These are phyloP conservation scores for Macrotis lagotis DNA, from an alignment of 2,113 vertebrate genomes.

Conservation along the genomic window DNA sequence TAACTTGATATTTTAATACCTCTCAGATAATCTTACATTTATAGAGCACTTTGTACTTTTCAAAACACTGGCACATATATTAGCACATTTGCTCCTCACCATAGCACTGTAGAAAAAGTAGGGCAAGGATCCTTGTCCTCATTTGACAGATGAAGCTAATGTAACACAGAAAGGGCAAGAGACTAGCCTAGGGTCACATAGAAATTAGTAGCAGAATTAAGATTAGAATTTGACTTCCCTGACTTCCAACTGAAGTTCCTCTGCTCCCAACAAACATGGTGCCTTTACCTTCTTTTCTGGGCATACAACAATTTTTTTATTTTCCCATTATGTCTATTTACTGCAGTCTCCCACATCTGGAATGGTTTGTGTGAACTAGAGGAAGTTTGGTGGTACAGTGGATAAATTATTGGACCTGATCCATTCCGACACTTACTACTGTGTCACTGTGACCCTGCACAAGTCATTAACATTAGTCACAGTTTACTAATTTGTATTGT, in stretches of 20 bases:
- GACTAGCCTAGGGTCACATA: not conserved
- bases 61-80: constrained; percentile 49
- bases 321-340: not conserved
- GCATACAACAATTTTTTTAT: not conserved
- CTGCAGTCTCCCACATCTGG: not conserved
- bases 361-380: not conserved
- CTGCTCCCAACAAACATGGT: not conserved
- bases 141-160: constrained; percentile 34
- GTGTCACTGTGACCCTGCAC: not conserved
- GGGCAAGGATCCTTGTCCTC: constrained; percentile 37
- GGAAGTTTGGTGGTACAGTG: not conserved
- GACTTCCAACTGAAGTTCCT: not conserved
- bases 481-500: not conserved
- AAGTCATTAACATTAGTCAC: not conserved
- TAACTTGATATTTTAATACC: constrained; percentile 67
- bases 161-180: not conserved
- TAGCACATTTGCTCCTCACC: constrained; percentile 54
- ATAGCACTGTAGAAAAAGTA: constrained; percentile 37
- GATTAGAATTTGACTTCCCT: not conserved
- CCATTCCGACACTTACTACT: not conserved
- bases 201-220: not conserved
- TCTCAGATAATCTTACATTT: constrained; percentile 68
- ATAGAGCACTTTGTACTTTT: constrained; percentile 50
- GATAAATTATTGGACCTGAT: not conserved
- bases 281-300: not conserved